Base-by-base conservation (phyloP, 53 echinoderm and acorn worm genomes). In the Stichopus horrens region DNA sequence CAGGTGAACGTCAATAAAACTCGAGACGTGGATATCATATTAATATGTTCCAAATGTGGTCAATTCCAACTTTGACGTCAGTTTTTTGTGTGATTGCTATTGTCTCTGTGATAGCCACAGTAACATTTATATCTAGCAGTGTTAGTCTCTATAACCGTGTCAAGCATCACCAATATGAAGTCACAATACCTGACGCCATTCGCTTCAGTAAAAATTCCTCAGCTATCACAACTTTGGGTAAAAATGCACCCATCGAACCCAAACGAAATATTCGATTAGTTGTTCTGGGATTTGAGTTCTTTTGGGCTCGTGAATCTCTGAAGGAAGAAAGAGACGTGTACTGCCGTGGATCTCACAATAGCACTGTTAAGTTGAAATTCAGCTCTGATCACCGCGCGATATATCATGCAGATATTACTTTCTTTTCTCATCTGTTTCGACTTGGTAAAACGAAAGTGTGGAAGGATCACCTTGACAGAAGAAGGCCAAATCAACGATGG, bases 221-320 rank as follows among this genome's bases (percentile, higher is more conserved):
- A 71, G 18, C 71, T n/a, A 18, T 16, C 6, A 20, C 71, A 71
- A 71, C 19, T 71, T n/a, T 20, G 18, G 71, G 71, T n/a, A 13
- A 71, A 7, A 13, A 71, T 7, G 7, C 14, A 13, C n/a, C n/a
- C 18, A 2, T 18, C 71, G 75, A 75, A 5, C 22, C 22, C 21
- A 71, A 65, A 58, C 85, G 52, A 4, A 65, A 18, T 16, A 75
- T 87, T 53, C 71, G 87, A 75, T 21, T 87, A 21, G 18, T 55
- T 87, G 87, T 87, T 4, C 74, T 73, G 8, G 87, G 87, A 9
- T 87, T 74, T 57, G 87, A 87, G 21, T 87, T 87, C 55, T 87
- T 55, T 22, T 87, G 87, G 87, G 9, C 87, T 8, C 54, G 55
- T 5, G 58, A 87, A 21, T 74, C 87, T 5, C 21, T 74, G n/a